Conservation (phyloP, 2,888 invertebrate species). For the Caenorhabditis macrosperma region DNA sequence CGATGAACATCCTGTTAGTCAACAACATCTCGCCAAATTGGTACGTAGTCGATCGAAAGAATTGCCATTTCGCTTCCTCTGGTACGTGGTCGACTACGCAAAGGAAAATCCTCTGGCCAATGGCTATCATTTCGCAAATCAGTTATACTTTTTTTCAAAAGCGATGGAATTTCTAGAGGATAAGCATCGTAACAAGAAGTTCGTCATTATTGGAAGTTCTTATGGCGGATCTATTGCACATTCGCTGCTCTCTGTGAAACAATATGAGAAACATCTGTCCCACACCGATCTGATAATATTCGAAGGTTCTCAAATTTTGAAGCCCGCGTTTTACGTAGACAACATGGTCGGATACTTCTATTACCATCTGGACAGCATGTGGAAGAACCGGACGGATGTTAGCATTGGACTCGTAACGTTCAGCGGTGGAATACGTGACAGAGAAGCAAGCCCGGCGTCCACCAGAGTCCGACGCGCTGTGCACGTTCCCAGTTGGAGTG, state of each 20-base stretch:
- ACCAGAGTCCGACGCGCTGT: neutral
- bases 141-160: conserved; percentile 83
- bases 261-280: neutral
- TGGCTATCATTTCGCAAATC: neutral
- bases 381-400: neutral
- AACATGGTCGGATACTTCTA: neutral
- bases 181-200: conserved; percentile 9
- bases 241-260: conserved; percentile 15
- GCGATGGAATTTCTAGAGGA: conserved; percentile 85
- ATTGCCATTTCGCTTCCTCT: neutral
- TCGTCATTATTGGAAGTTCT: conserved; percentile 60
- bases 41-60: neutral
- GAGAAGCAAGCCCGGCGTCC: conserved; percentile 41
- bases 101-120: neutral
- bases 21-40: neutral
- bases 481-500: conserved; percentile 47
- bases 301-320: conserved; percentile 31
- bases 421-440: conserved; percentile 70
- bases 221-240: conserved; percentile 61
- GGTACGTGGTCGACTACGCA: neutral
- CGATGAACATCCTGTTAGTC: neutral
- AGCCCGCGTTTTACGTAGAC: neutral
- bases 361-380: neutral
- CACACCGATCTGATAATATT: conserved; percentile 41
- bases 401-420: conserved; percentile 65